Base-by-base conservation (phyloP, 2,888 invertebrate species). In the Napeogenes inachia region DNA sequence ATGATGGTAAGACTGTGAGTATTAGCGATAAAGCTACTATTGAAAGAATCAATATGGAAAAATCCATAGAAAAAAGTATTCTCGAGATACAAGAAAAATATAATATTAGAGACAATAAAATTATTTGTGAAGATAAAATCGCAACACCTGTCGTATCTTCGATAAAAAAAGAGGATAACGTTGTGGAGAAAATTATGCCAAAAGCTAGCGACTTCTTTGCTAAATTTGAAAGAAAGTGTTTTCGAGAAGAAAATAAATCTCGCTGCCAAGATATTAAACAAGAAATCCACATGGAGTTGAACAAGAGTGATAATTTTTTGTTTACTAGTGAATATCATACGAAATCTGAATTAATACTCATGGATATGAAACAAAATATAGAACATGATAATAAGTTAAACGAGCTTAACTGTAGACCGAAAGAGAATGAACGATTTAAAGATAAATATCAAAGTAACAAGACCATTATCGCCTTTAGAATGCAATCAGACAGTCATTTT, bases 381-480 rank as follows among this genome's bases (percentile, higher is more conserved):
- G 75, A 75, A 50, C 73, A 70, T 62, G 77, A 77, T 63, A 75
- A 65, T 64, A 80, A 77, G 69, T 66, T 73, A 46, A 68, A 64
- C 38, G 66, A 71, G 59, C 60, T 69, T 21, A 59, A 61, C 58
- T 67, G 72, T 53, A 71, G 71, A 59, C 62, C 65, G 33, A 76
- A 76, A 57, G 78, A 79, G 65, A 70, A 67, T 68, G 80, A 80
- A 64, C 75, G 69, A 47, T 74, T 72, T 64, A 75, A 70, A 63
- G 79, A 79, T 55, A 73, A 77, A 35, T 71, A 73, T 33, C 75
- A 73, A 62, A 82, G 78, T 59, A 77, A 77, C 64, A 81, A 85
- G 72, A 85, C 85, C 69, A 71, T 79, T 59, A 68, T 75, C 42
- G 78, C 82, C 61, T 73, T 76, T 69, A 82, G 84, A 68, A 63